Evolutionary conservation across 2,113 vertebrate genomes (phyloP).

Genomic region (Saiga tatarica): DNA sequence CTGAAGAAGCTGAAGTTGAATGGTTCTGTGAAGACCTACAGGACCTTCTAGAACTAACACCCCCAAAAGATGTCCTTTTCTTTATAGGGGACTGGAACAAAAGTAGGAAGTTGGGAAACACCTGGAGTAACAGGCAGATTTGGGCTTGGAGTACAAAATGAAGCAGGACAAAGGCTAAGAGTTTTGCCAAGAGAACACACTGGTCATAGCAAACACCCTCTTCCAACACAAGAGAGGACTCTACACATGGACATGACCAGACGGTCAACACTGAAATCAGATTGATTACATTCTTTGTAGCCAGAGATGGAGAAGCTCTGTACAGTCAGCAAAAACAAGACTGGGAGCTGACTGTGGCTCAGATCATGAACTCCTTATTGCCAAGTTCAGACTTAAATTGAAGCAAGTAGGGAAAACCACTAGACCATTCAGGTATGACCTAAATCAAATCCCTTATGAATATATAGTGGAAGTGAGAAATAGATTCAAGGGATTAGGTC

Average conservation of each 20-base stretch:
- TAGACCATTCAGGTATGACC: not conserved
- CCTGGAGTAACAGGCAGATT: not conserved
- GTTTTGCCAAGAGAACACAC: not conserved
- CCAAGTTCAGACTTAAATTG: not conserved
- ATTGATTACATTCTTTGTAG: not conserved
- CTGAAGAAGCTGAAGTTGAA: not conserved
- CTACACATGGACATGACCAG: not conserved
- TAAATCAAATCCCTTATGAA: not conserved
- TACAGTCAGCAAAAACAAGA: not conserved
- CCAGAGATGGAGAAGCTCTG: not conserved
- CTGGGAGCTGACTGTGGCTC: not conserved
- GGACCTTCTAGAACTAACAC: not conserved
- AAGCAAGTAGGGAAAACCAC: not conserved
- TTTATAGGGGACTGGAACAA: not conserved
- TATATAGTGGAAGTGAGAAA: too few relatives aligned
- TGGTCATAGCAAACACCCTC: not conserved
- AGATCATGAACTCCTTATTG: not conserved
- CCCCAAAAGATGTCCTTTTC: not conserved
- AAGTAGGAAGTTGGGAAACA: not conserved
- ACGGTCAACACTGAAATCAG: accelerated
- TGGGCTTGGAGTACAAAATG: not conserved
- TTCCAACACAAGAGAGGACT: not conserved
- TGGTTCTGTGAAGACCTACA: not conserved
- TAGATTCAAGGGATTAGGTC: too few relatives aligned
- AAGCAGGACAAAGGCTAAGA: not conserved